phyloP scores from a whole-genome alignment of 2,113 vertebrate species.

The Pipa parva region DNA sequence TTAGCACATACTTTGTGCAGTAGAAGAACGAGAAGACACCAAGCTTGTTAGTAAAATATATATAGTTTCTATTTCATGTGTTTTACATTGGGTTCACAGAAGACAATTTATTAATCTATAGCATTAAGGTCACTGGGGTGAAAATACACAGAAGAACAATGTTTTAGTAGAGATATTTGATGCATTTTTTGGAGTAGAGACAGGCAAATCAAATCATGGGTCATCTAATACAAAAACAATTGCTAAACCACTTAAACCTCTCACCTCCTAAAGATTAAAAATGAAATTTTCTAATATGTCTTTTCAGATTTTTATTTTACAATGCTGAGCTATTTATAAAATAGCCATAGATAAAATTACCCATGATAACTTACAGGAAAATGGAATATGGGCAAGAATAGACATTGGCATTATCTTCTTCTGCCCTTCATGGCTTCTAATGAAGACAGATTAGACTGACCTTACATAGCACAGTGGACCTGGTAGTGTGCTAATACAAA shows the following conservation, averaged over 20 bases:
- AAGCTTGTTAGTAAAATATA: too few species aligned
- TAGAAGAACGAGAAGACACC: too few species aligned
- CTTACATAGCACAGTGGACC: constrained; percentile 48
- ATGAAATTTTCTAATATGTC: constrained; percentile 28
- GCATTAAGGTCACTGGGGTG: too few species aligned
- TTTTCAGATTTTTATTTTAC: constrained; percentile 7
- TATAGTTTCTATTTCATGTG: too few species aligned
- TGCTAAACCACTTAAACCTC: constrained; percentile 29
- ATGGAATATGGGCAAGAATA: not conserved
- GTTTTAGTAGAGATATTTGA: too few species aligned
- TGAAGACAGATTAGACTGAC: constrained; percentile 58
- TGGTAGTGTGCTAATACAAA: constrained; percentile 59
- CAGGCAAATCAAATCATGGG: constrained; percentile 21
- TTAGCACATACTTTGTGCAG: too few species aligned
- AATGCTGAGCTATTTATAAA: constrained; percentile 28
- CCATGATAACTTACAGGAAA: constrained; percentile 2
- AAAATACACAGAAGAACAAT: too few species aligned
- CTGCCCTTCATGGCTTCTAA: constrained; percentile 49
- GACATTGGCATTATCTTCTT: constrained; percentile 14
- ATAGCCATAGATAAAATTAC: constrained; percentile 16
- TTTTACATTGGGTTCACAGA: too few species aligned
- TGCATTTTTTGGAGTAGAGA: constrained; percentile 6
- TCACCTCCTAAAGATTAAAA: constrained; percentile 33
- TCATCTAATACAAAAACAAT: constrained; percentile 34
- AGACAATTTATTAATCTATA: too few species aligned